Evolutionary conservation across 2,888 invertebrate species (phyloP), one percentile per base, ranked within the genome.

Genomic region (Apamea monoglypha): DNA sequence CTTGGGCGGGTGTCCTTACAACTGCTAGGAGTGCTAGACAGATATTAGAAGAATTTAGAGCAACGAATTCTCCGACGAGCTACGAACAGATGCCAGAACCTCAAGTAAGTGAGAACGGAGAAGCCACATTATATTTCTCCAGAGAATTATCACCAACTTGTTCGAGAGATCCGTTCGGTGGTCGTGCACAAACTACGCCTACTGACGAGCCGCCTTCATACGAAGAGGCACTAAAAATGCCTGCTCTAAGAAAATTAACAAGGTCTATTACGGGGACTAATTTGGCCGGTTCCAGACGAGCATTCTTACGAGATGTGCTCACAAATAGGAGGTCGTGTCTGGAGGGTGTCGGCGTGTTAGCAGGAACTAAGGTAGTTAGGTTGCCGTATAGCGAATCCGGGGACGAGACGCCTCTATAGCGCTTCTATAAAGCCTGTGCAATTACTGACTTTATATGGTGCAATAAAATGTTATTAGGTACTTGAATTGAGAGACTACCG

Each of bases 221-320:
- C 88, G 98, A 98, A 91, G 97, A 98, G 89, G 98, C 98, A 0
- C 94, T 98, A 56, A 97, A 97, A 89, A 95, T 97, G 83, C 97
- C 98, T 32, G 97, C 97, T 1, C 92, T 97, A 25, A 96, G 97
- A 63, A 96, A 97, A 87, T 93, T 97, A 68, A 97, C 97, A 10
- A 95, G 97, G 85, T 98, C 98, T 5, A 96, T 97, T 73, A 97
- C 97, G 1, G 98, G 97, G 47, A 97, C 97, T 66, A 97, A 97
- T 86, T 92, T 97, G 78, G 96, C 95, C n/a, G 96, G 96, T 56
- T 93, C 96, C n/a, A 95, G 97, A 76, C 93, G 96, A 87, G 97
- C 96, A 21, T 97, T 97, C 85, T 90, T 97, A n/a, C 95, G 95
- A 84, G 97, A 97, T 86, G 96, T 97, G 2, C 90, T 97, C 61